A percentile compares a stretch with the other conserved stretches of the same genome.
phyloP scores from a whole-genome alignment of 2,888 invertebrate genomes.

The Villa cingulata region DNA sequence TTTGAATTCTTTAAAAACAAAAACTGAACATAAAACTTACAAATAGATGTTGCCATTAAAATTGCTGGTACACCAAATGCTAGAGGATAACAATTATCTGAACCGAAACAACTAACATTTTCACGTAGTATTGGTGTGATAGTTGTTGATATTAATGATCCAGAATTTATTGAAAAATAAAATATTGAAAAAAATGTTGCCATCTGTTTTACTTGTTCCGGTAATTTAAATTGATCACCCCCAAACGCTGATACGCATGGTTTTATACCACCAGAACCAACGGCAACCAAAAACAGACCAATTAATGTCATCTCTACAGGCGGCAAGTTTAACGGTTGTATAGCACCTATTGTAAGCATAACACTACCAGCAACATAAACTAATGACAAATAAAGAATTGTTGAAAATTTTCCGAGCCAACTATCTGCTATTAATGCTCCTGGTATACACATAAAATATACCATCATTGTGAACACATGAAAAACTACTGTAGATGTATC shows the following conservation, averaged over 20 bases:
- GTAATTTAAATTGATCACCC: slow-evolving; percentile 60
- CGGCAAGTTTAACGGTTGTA: slow-evolving; percentile 40
- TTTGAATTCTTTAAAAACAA: too few species aligned
- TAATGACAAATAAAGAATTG: slow-evolving; percentile 57
- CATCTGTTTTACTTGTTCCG: slow-evolving; percentile 49
- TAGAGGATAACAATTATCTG: slow-evolving; percentile 52
- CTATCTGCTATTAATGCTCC: slow-evolving; percentile 72
- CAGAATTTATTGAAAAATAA: slow-evolving; percentile 53
- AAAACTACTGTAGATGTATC: slow-evolving; percentile 57
- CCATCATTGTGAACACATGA: slow-evolving; percentile 58
- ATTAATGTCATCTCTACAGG: slow-evolving; percentile 43
- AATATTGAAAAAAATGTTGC: slow-evolving; percentile 62
- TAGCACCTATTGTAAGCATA: slow-evolving; percentile 46
- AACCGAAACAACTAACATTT: slow-evolving; percentile 49
- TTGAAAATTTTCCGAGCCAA: slow-evolving; percentile 64
- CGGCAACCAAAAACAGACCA: slow-evolving; percentile 53
- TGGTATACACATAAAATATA: slow-evolving; percentile 62
- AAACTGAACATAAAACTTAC: slow-evolving; percentile 35
- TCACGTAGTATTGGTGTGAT: slow-evolving; percentile 60
- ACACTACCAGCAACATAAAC: slow-evolving; percentile 59
- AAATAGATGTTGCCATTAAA: slow-evolving; percentile 53
- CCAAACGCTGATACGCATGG: slow-evolving; percentile 73
- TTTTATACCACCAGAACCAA: slow-evolving; percentile 72
- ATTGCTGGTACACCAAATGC: slow-evolving; percentile 67
- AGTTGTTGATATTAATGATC: slow-evolving; percentile 57